phyloP scores from a whole-genome alignment of 2,113 vertebrate species.

The Xyliphius kryptos region DNA sequence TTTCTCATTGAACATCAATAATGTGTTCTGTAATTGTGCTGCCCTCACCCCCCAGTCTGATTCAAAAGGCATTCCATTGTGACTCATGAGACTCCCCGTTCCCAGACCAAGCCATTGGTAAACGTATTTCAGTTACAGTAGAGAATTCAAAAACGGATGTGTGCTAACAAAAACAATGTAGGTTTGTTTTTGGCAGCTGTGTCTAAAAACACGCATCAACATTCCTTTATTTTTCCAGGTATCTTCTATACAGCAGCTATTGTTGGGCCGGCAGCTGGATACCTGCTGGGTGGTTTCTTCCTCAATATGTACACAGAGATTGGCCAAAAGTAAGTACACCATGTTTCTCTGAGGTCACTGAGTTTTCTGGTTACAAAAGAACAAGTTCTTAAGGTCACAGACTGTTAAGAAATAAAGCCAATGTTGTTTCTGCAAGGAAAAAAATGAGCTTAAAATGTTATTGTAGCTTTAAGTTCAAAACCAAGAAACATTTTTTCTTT shows the following conservation, averaged over 20 bases:
- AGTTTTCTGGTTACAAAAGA: too few species aligned
- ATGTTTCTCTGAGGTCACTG: background rate
- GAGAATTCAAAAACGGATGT: slow-evolving; percentile 17
- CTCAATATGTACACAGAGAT: slow-evolving; percentile 86
- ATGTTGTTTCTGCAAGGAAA: too few species aligned
- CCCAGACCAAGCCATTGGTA: slow-evolving; percentile 13
- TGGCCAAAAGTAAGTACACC: slow-evolving; percentile 71
- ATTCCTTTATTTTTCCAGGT: slow-evolving; percentile 56
- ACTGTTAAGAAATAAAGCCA: too few species aligned
- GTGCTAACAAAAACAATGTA: slow-evolving; percentile 13
- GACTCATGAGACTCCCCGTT: slow-evolving; percentile 27
- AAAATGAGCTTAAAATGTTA: too few species aligned
- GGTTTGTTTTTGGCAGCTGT: background rate
- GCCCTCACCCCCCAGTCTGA: slow-evolving; percentile 14
- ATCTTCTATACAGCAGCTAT: slow-evolving; percentile 93
- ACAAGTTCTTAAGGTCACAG: too few species aligned
- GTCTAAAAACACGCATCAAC: background rate
- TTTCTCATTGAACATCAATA: slow-evolving; percentile 43
- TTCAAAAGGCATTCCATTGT: slow-evolving; percentile 37
- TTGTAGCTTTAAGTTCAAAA: too few species aligned
- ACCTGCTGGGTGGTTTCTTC: slow-evolving; percentile 88
- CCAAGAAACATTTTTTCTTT: background rate
- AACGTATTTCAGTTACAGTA: slow-evolving; percentile 1
- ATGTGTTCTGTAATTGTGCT: slow-evolving; percentile 37
- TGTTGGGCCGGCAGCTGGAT: slow-evolving; percentile 89